phyloP scores from a whole-genome alignment of 2,888 invertebrate genomes.

The Caenorhabditis sulstoni region DNA sequence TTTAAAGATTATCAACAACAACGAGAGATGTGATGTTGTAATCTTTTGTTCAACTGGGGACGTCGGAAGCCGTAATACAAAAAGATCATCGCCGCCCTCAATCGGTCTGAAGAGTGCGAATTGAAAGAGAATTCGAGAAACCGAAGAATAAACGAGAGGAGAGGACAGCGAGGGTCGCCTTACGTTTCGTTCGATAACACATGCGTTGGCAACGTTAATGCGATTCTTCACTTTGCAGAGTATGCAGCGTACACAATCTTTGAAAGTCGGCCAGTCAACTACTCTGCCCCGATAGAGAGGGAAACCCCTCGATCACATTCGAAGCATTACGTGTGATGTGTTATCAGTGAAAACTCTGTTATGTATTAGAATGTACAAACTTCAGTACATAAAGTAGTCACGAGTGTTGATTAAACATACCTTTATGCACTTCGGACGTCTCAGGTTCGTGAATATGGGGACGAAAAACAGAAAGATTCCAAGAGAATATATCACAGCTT shows the following conservation, averaged over 20 bases:
- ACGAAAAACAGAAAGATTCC: not conserved
- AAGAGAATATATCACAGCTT: not conserved
- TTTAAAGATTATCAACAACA: constrained; percentile 40
- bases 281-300: not conserved
- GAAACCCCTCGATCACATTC: not conserved
- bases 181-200: constrained; percentile 13
- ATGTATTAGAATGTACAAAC: not conserved
- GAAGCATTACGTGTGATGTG: not conserved
- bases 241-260: constrained; percentile 22
- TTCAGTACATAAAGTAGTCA: constrained; percentile 43
- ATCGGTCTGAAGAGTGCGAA: too few relatives aligned
- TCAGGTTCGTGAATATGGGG: not conserved
- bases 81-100: too few relatives aligned
- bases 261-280: constrained; percentile 11
- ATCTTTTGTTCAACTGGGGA: too few relatives aligned
- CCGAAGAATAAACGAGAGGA: not conserved
- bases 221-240: constrained; percentile 22
- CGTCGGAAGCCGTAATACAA: too few relatives aligned
- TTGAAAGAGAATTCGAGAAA: too few relatives aligned
- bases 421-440: not conserved
- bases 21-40: not conserved
- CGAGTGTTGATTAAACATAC: constrained; percentile 25
- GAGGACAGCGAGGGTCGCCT: not conserved
- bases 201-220: constrained; percentile 22
- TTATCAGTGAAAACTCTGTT: constrained; percentile 30